phyloP scores from a whole-genome alignment of 1,140 invertebrate genomes.

The Aradophagus sp. region DNA sequence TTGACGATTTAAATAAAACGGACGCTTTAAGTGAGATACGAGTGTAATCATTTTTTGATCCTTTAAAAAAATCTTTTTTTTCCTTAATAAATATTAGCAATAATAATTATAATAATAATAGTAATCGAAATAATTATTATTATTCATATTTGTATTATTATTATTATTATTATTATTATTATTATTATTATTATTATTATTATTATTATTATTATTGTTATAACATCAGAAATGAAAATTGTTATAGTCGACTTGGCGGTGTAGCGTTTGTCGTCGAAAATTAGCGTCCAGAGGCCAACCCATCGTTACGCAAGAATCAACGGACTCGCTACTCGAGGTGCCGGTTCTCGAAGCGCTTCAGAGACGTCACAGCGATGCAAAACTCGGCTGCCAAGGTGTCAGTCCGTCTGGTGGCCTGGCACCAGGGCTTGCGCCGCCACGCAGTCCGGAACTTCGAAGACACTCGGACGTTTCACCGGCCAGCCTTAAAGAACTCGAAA shows the following conservation, averaged over 20 bases:
- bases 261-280: conserved; percentile 87
- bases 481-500: conserved; percentile 87
- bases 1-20: too few species aligned
- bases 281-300: conserved; percentile 82
- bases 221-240: too few species aligned
- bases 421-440: conserved; percentile 81
- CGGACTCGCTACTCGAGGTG: conserved; percentile 85
- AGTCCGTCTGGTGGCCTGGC: conserved; percentile 70
- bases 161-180: too few species aligned
- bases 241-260: conserved; percentile 86
- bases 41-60: too few species aligned
- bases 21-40: too few species aligned
- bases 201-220: too few species aligned
- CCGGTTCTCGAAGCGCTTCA: conserved; percentile 84
- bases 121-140: too few species aligned
- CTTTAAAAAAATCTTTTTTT: too few species aligned
- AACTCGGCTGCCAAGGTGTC: conserved; percentile 77
- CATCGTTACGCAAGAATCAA: conserved; percentile 82
- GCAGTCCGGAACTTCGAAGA: conserved; percentile 84
- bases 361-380: conserved; percentile 85
- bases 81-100: too few species aligned
- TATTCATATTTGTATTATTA: too few species aligned
- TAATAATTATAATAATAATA: too few species aligned
- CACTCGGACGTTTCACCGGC: conserved; percentile 90
- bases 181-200: too few species aligned